Evolutionary conservation across 2,797 vertebrate genomes (phyloP), one percentile per base, ranked within the genome.

Genomic region (Sandelia bainsii): DNA sequence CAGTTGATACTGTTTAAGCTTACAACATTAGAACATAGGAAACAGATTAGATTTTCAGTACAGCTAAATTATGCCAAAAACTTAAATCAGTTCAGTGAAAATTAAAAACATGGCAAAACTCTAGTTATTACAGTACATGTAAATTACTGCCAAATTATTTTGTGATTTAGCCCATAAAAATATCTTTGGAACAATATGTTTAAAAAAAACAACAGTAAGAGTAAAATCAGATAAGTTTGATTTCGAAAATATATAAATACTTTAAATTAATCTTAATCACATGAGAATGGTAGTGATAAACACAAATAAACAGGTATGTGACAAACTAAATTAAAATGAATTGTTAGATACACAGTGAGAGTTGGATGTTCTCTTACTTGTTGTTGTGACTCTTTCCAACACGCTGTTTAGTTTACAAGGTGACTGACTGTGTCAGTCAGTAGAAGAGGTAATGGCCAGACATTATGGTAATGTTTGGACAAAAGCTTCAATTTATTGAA

Each of bases 401-500:
- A 25, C n/a, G 20, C 40, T 46, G 22, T 22, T 68, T 53, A 20
- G 42, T 54, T 39, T n/a, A 72, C 5, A 29, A 34, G 59, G 48
- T 6, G 48, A 54, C 8, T 25, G 27, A 29, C 27, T 29, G 27
- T 29, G 66, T 2, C 37, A 6, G 48, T 22, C 51, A 61, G 5
- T 61, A n/a, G 19, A 16, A 56, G 32, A 49, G 49, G 5, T 29
- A 29, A 29, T 29, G 27, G 27, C 27, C 27, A 5, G 27, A 29
- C 32, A 45, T 73, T 73, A 50, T 51, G 22, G 48, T 20, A 54
- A 23, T 13, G 5, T 27, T 46, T 23, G 50, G 16, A 57, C 23
- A 70, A 75, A 68, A 37, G 8, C 42, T 48, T 77, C 3, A 10
- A 67, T 71, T 77, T 68, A 75, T 70, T 75, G 50, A 80, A 32